phyloP scores from a whole-genome alignment of 92 coral and sea anemone genomes.

The Montipora capitata region DNA sequence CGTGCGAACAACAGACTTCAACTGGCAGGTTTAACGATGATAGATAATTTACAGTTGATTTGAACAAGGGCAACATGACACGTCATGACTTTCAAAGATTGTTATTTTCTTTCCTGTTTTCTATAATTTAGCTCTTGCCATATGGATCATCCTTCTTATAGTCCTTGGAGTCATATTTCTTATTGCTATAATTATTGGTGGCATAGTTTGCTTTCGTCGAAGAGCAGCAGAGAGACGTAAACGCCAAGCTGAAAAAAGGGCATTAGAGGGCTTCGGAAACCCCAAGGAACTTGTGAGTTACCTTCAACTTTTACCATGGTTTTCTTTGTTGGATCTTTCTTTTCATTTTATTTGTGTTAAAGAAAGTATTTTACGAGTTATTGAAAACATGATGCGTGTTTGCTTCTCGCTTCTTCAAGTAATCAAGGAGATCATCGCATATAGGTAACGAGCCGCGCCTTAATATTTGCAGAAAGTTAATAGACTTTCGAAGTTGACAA shows the following conservation, averaged over 20 bases:
- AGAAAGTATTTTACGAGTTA: too few relatives aligned
- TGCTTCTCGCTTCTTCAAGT: too few relatives aligned
- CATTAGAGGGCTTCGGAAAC: background rate
- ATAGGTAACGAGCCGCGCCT: too few relatives aligned
- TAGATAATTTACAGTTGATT: too few relatives aligned
- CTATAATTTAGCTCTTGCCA: constrained; percentile 7
- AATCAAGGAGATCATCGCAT: too few relatives aligned
- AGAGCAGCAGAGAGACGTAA: background rate
- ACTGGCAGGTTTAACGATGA: too few relatives aligned
- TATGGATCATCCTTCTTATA: constrained; percentile 25
- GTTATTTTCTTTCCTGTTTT: background rate
- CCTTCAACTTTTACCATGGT: background rate
- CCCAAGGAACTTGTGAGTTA: background rate
- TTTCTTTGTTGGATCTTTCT: background rate
- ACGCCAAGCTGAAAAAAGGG: background rate
- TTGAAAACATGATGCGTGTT: too few relatives aligned
- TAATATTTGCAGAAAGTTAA: too few relatives aligned
- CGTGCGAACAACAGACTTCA: too few relatives aligned
- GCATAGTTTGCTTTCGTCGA: background rate
- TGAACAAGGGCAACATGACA: too few relatives aligned
- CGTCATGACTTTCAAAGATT: too few relatives aligned
- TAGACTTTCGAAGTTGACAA: too few relatives aligned
- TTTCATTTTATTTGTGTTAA: background rate
- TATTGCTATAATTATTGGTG: constrained; percentile 12
- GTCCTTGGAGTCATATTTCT: constrained; percentile 3